A percentile compares a stretch with the other conserved stretches of the same genome.
phyloP scores from a whole-genome alignment of 2,113 vertebrate species.

The Equus quagga region DNA sequence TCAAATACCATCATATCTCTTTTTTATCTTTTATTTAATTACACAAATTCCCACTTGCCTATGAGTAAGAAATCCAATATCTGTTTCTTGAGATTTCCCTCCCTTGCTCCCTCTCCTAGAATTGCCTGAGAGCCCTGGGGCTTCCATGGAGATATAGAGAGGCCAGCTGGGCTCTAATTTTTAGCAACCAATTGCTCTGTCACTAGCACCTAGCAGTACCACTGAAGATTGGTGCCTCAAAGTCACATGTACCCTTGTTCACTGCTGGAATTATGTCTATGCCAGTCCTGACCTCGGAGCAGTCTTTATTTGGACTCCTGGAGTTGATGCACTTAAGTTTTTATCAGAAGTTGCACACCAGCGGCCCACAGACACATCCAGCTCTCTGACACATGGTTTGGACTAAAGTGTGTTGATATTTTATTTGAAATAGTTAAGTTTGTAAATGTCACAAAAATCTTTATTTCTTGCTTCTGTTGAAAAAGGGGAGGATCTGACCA shows the following conservation, averaged over 20 bases:
- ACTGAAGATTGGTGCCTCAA: not conserved
- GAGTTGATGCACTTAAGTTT: not conserved
- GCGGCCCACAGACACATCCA: not conserved
- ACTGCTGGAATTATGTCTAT: not conserved
- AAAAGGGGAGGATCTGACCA: not conserved
- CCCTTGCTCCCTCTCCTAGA: not conserved
- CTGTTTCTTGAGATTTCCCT: not conserved
- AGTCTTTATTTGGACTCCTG: not conserved
- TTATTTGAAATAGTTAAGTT: conserved; percentile 11
- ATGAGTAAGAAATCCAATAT: not conserved
- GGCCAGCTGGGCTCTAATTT: not conserved
- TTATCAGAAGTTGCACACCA: not conserved
- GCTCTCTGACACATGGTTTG: not conserved
- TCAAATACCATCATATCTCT: not conserved
- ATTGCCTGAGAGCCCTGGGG: not conserved
- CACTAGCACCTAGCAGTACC: not conserved
- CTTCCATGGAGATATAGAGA: not conserved
- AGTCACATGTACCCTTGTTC: not conserved
- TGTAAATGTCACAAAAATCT: not conserved
- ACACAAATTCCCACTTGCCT: not conserved
- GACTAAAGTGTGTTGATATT: not conserved
- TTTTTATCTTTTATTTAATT: conserved; percentile 44
- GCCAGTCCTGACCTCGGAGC: not conserved
- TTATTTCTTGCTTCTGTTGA: conserved; percentile 17
- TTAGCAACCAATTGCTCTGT: not conserved